phyloP scores from a whole-genome alignment of 2,113 vertebrate species.

The Actinemys pallida region DNA sequence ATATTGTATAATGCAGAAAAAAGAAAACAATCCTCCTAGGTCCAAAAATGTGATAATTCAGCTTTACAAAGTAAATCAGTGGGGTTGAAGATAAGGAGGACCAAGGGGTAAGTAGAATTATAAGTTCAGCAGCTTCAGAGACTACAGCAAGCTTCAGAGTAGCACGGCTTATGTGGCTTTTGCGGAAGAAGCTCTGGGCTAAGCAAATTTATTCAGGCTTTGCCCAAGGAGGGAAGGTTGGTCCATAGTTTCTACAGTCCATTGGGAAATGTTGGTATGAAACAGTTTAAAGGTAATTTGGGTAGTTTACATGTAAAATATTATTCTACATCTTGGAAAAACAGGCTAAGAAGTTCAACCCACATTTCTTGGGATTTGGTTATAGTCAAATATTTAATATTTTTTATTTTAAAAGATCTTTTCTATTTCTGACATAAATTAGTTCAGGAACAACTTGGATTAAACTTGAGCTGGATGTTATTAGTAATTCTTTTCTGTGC shows the following conservation, averaged over 20 bases:
- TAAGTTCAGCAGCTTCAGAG: not conserved
- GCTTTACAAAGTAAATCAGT: rapidly evolving
- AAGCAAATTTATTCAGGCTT: not conserved
- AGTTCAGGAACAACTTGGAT: not conserved
- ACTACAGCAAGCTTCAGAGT: not conserved
- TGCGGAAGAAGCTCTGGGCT: not conserved
- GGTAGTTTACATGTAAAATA: not conserved
- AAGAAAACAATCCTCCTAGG: not conserved
- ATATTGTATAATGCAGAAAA: not conserved
- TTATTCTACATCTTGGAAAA: not conserved
- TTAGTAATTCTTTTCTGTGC: not conserved
- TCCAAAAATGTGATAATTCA: not conserved
- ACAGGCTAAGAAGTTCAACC: not conserved
- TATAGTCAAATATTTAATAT: not conserved
- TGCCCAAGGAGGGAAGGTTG: not conserved
- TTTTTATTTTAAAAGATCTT: not conserved
- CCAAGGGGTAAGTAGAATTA: not conserved
- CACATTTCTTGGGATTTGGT: not conserved
- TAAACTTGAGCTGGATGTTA: not conserved
- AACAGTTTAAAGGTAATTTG: not conserved
- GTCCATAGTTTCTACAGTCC: not conserved
- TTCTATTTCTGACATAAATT: not conserved
- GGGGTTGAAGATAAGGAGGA: not conserved
- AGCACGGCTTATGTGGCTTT: rapidly evolving
- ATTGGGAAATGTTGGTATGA: not conserved